phyloP scores from a whole-genome alignment of 2,888 invertebrate species.

The Ferrisia virgata region DNA sequence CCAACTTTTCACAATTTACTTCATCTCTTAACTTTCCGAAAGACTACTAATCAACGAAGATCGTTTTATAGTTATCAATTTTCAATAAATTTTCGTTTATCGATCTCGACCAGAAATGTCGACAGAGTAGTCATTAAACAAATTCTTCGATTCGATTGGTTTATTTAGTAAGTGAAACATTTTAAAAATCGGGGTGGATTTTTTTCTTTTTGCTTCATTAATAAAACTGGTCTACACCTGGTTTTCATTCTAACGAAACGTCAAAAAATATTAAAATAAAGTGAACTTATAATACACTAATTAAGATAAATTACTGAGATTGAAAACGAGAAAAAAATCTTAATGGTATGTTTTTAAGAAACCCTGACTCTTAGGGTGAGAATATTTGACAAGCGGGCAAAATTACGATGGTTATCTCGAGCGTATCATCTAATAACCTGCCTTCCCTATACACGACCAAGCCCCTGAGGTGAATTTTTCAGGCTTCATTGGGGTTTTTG shows the following conservation, averaged over 20 bases:
- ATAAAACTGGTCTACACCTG: constrained; percentile 2
- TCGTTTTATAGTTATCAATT: too few species aligned
- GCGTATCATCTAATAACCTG: background rate
- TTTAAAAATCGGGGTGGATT: background rate
- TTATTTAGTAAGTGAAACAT: background rate
- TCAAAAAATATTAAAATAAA: background rate
- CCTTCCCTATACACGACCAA: background rate
- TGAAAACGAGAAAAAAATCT: background rate
- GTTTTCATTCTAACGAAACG: background rate
- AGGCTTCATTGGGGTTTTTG: background rate
- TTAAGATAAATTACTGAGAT: background rate
- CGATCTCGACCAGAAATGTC: too few species aligned
- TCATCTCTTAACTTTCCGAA: too few species aligned
- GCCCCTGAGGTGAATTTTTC: background rate
- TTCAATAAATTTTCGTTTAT: too few species aligned
- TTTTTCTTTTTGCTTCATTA: background rate
- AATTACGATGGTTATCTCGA: background rate
- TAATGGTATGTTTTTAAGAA: constrained; percentile 2
- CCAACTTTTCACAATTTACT: too few species aligned
- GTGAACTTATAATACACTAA: background rate
- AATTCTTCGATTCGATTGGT: background rate
- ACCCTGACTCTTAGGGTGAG: background rate
- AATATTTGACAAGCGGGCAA: background rate
- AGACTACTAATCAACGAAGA: too few species aligned
- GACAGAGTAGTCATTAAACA: background rate